These are phyloP conservation scores for Caloenas nicobarica DNA, from an alignment of 2,113 vertebrate species.

Conservation along the genomic window DNA sequence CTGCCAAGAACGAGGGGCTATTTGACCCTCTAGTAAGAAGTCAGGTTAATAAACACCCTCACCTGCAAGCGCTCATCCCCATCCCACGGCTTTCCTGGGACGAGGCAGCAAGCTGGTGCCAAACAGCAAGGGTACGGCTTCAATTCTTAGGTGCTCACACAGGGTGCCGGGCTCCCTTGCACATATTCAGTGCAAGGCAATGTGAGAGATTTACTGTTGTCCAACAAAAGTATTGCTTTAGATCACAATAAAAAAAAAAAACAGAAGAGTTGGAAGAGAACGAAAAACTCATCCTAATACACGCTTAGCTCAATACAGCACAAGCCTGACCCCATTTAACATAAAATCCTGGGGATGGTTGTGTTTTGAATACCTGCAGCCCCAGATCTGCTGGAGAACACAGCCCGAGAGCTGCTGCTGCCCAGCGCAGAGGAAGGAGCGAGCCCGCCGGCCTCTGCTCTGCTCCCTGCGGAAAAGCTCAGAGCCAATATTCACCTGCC, in stretches of 20 bases:
- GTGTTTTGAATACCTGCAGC: neutral
- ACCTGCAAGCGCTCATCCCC: neutral
- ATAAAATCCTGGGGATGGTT: fast-evolving
- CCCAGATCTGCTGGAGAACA: neutral
- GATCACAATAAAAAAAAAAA: neutral
- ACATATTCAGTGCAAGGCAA: neutral
- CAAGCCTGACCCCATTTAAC: neutral
- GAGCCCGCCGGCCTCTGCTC: neutral
- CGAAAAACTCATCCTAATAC: neutral
- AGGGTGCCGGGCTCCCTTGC: neutral
- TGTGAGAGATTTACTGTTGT: fast-evolving
- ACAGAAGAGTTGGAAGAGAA: neutral
- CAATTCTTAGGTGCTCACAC: fast-evolving
- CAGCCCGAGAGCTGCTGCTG: neutral
- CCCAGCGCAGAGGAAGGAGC: neutral
- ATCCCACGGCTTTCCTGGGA: neutral
- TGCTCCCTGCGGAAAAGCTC: fast-evolving
- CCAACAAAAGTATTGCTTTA: neutral
- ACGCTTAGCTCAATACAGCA: neutral
- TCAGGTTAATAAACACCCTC: neutral
- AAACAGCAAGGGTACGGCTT: neutral
- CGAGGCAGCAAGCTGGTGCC: neutral
- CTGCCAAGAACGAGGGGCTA: fast-evolving
- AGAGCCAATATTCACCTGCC: neutral
- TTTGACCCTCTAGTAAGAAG: neutral